Conservation (phyloP, 1,140 invertebrate species). For the Colletes latitarsis region DNA sequence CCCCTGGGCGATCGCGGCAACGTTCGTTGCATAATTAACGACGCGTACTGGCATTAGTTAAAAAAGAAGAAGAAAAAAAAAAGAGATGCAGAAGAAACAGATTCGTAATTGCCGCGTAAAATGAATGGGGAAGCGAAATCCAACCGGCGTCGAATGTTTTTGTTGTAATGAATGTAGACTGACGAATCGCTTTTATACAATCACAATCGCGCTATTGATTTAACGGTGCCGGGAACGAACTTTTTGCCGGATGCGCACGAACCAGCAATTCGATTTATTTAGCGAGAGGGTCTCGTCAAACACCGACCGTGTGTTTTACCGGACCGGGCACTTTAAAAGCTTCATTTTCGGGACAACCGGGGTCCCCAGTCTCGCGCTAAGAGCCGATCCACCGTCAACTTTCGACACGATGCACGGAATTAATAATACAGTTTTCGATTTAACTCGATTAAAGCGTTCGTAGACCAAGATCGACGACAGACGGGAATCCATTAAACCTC, state of each 20-base stretch:
- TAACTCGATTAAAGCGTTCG: background rate
- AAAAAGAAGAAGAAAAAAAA: background rate
- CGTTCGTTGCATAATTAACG: background rate
- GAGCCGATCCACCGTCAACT: conserved; percentile 1
- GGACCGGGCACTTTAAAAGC: conserved; percentile 51
- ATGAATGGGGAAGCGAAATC: background rate
- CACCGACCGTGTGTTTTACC: conserved; percentile 47
- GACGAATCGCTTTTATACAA: conserved; percentile 46
- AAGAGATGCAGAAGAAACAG: background rate
- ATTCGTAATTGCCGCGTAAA: conserved; percentile 25
- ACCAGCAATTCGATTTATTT: conserved; percentile 63
- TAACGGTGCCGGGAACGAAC: conserved; percentile 35
- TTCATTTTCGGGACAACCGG: conserved; percentile 43
- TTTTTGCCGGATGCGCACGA: conserved; percentile 45
- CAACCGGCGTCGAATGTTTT: background rate
- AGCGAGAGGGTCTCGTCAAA: conserved; percentile 58
- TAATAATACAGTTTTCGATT: conserved; percentile 52
- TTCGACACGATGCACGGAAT: conserved; percentile 45
- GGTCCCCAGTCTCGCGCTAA: no score
- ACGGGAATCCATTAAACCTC: no score
- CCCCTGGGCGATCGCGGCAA: background rate
- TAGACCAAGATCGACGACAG: no score
- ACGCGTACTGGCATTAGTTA: background rate
- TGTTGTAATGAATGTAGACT: conserved; percentile 32
- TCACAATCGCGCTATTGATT: conserved; percentile 61